A percentile compares a stretch with the other conserved stretches of the same genome.
Evolutionary conservation across 1,140 invertebrate genomes (phyloP).

Genomic region (Hermatobates lingyangjiaoensis): DNA sequence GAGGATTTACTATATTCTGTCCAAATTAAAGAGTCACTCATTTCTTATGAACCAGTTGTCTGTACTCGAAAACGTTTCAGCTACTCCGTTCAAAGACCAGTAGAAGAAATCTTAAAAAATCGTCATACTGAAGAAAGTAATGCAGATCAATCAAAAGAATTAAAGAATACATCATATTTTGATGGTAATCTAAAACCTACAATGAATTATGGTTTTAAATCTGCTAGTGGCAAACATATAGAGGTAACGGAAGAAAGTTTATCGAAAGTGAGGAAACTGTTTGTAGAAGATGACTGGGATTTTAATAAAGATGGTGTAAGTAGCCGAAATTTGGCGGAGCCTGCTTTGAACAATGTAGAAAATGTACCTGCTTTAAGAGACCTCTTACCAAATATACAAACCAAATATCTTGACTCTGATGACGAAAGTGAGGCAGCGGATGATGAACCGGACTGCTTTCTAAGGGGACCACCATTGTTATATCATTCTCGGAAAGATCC

Average conservation of each 20-base stretch:
- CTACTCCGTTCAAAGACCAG: background rate
- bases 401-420: background rate
- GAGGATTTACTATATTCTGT: too few species aligned
- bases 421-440: background rate
- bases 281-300: too few species aligned
- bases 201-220: background rate
- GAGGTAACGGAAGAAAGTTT: background rate
- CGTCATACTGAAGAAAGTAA: background rate
- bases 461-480: too few species aligned
- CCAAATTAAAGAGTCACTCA: too few species aligned
- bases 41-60: too few species aligned
- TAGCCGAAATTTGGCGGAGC: too few species aligned
- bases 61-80: background rate
- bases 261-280: background rate
- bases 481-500: too few species aligned
- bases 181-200: background rate
- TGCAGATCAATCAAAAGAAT: background rate
- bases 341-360: background rate
- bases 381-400: background rate
- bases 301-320: too few species aligned
- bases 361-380: background rate
- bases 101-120: background rate
- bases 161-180: background rate
- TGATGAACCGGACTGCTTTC: background rate
- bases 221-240: background rate